phyloP scores from a whole-genome alignment of 2,797 vertebrate genomes.

The Protosalanx chinensis region DNA sequence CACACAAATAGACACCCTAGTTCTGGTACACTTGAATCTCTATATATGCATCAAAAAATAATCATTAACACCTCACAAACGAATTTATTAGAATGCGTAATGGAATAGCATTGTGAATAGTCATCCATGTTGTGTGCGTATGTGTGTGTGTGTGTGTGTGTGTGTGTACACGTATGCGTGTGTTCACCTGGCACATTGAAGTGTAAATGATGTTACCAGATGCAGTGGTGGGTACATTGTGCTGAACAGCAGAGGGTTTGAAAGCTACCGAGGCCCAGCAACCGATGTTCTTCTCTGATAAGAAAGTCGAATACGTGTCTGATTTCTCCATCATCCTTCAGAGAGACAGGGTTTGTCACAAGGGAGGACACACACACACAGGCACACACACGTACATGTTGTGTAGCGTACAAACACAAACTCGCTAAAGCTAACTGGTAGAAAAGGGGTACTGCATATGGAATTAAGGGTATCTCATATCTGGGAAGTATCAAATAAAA shows the following conservation, averaged over 20 bases:
- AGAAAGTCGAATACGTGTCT: neutral
- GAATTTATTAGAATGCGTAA: too few relatives aligned
- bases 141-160: slow-evolving; percentile 13
- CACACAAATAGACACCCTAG: neutral
- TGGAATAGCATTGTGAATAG: too few relatives aligned
- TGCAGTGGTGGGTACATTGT: neutral
- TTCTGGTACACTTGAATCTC: neutral
- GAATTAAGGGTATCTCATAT: too few relatives aligned
- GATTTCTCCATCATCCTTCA: neutral
- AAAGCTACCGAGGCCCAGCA: too few relatives aligned
- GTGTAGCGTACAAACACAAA: neutral
- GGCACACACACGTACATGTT: neutral
- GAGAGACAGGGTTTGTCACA: neutral
- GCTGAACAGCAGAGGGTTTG: too few relatives aligned
- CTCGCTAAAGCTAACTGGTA: neutral
- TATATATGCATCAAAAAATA: neutral
- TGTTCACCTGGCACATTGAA: neutral
- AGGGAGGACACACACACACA: slow-evolving; percentile 4
- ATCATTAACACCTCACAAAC: too few relatives aligned
- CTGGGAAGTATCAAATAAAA: too few relatives aligned
- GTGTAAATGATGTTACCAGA: slow-evolving; percentile 25
- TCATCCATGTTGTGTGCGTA: slow-evolving; percentile 19
- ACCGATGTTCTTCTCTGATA: neutral
- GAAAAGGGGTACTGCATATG: too few relatives aligned
- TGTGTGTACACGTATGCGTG: slow-evolving; percentile 16